A percentile compares a stretch with the other conserved stretches of the same genome.
Conservation (phyloP, 2,113 vertebrate species). For the Sclerurus mexicanus region DNA sequence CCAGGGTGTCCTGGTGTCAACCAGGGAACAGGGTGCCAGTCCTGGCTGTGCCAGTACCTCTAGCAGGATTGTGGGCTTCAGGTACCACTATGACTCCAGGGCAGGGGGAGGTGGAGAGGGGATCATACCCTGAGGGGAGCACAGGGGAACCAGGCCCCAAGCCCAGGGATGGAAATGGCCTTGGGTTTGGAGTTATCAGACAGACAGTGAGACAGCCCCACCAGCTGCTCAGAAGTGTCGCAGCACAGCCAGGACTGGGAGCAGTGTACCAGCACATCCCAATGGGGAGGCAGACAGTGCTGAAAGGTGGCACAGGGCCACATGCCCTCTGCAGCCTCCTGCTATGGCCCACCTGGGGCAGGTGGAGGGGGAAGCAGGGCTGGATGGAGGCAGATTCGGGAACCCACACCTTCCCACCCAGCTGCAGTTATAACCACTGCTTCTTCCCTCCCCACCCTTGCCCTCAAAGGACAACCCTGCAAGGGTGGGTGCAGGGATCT, state of each 20-base stretch:
- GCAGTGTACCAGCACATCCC: accelerated
- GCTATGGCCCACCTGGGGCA: neutral
- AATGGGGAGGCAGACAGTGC: neutral
- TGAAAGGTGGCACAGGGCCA: neutral
- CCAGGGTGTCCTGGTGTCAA: neutral
- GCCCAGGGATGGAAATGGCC: neutral
- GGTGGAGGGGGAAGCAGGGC: neutral
- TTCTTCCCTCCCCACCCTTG: neutral
- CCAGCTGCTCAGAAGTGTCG: neutral
- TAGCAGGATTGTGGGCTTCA: neutral
- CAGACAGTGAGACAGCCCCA: accelerated
- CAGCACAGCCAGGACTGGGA: neutral
- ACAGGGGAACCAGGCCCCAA: neutral
- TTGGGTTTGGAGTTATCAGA: neutral
- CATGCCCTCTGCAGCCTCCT: neutral
- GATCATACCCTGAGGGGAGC: accelerated
- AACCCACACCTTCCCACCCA: accelerated
- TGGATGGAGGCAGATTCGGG: accelerated
- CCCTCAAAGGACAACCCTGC: neutral
- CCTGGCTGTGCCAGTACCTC: neutral
- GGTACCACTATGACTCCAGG: neutral
- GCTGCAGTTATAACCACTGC: neutral
- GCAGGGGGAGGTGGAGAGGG: accelerated
- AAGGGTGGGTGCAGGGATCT: neutral
- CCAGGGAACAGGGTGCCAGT: neutral